Evolutionary conservation across 2,888 invertebrate genomes (phyloP), one percentile per base, ranked within the genome.

Genomic region (Oxytorus armatus): DNA sequence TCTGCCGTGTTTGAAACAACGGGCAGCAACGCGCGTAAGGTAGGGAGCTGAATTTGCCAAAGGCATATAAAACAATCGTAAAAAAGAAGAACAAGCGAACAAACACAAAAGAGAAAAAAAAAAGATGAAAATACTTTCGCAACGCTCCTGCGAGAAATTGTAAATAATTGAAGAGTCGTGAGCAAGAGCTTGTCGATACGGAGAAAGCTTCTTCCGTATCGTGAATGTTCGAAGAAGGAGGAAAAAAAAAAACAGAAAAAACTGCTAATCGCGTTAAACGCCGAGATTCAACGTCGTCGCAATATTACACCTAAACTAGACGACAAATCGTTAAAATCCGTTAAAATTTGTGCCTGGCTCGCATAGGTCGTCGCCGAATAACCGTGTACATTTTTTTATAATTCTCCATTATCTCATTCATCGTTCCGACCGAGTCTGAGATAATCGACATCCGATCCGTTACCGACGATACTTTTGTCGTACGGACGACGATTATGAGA

Each of bases 41-140:
- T 76, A 82, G 78, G 81, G 68, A 78, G 68, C 47, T n/a, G 65
- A 72, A 63, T 51, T 73, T 59, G 70, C 61, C 70, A n/a, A 70
- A 25, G 44, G 49, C 51, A 47, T 65, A 42, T 53, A 63, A n/a
- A n/a, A n/a, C n/a, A n/a, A n/a, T n/a, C n/a, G n/a, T n/a, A n/a
- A 49, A 44, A 29, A 36, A 47, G 44, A 25, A 18, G 29, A 39
- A 25, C 53, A 39, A 16, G 11, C 25, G 29, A 3, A 33, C 4
- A 10, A 61, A 63, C 69, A 66, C 57, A 21, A 51, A 29, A n/a
- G 55, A 68, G 53, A 42, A 69, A 68, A 79, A 25, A 49, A 33
- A 57, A 47, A 51, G 57, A 14, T 10, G 33, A 57, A 33, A 33
- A 36, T 23, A 14, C 16, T 66, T 53, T 72, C 49, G 73, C 59